Percentiles rank a stretch among this genome's conserved stretches.
Evolutionary conservation across 2,113 vertebrate genomes (phyloP).

Genomic region (Microcebus lehilahytsara): DNA sequence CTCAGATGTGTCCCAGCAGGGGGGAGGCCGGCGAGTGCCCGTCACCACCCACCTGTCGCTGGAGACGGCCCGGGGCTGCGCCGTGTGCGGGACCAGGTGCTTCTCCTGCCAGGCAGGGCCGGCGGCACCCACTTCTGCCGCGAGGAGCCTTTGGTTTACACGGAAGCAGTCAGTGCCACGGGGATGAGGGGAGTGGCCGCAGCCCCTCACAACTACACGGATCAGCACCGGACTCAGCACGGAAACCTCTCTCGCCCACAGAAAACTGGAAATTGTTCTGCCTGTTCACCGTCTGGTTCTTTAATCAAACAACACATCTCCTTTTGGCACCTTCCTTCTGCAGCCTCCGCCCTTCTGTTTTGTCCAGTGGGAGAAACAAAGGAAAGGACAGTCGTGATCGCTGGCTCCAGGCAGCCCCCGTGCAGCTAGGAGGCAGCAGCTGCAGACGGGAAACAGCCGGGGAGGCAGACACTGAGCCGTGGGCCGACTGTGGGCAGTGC

Average conservation of each 20-base stretch:
- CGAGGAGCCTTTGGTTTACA: background rate
- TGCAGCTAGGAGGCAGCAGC: background rate
- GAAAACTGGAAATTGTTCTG: background rate
- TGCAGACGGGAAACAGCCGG: no score
- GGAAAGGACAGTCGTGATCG: background rate
- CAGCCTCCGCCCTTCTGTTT: background rate
- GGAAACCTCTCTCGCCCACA: background rate
- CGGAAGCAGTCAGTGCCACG: background rate
- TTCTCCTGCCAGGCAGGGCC: background rate
- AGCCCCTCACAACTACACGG: background rate
- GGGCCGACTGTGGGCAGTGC: background rate
- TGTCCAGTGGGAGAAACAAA: background rate
- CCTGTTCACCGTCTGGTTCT: background rate
- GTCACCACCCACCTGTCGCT: no score
- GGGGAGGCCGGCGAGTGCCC: background rate
- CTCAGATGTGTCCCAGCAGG: background rate
- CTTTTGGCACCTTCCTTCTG: background rate
- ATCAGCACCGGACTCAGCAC: background rate
- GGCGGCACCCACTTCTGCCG: background rate
- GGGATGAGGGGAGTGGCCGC: no score
- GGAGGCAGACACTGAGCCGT: no score
- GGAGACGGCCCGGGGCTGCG: no score
- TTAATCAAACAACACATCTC: conserved; percentile 15
- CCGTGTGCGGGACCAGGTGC: background rate
- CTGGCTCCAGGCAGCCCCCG: background rate